Base-by-base conservation (phyloP, 2,797 vertebrate genomes). In the Tragopan temminckii region DNA sequence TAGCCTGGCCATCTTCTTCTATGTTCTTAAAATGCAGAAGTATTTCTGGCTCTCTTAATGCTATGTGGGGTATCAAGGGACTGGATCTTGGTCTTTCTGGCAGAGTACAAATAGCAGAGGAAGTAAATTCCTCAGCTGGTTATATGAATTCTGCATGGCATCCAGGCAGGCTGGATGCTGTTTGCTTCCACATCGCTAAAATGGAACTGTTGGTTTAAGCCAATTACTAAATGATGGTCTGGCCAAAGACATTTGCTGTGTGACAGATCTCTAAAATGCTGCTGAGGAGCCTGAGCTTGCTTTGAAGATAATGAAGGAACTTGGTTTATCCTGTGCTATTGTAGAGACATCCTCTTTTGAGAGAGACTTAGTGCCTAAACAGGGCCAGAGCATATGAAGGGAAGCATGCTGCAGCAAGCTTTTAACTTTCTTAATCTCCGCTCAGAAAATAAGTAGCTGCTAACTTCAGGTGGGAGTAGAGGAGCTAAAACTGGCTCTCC, bases 121-220 rank as follows among this genome's bases (percentile, higher is more conserved):
- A 64, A 11, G 38, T 42, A 27, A 53, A 59, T 38, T 5, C 23
- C 25, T 68, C 27, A n/a, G 29, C 20, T 19, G n/a, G 23, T 61
- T 25, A 24, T 11, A n/a, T 0, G 0, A 61, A 7, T 68, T 62
- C 46, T 68, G 48, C 8, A 0, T 7, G 31, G 33, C 43, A 36
- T 25, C n/a, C 24, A 13, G 20, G 3, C 17, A 8, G 5, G 31
- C 21, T 45, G 48, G 20, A 61, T 0, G 1, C 66, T 4, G 12
- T 1, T 1, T 42, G 23, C 70, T 55, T 29, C 43, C 29, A 7
- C 36, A 38, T 38, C 9, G 0, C 53, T 27, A 2, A 20, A 33
- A 21, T 2, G 2, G 58, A 29, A 1, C 14, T 16, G 40, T 9
- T 66, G 12, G 7, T 74, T 77, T n/a, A 25, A 91, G 52, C 19